A percentile compares a stretch with the other conserved stretches of the same genome.
phyloP scores from a whole-genome alignment of 1,140 invertebrate genomes.

The Gonatopus flavifemur region DNA sequence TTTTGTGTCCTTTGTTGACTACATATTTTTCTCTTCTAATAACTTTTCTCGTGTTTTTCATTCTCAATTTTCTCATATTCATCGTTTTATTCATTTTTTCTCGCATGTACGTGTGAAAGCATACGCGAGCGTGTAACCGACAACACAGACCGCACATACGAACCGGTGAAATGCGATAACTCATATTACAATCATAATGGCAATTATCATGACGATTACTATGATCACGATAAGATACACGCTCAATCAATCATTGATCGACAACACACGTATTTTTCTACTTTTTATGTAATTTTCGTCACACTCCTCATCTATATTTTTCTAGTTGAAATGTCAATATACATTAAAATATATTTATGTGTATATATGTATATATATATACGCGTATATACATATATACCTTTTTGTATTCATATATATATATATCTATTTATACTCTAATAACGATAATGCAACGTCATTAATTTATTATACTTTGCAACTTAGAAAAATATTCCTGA shows the following conservation, averaged over 20 bases:
- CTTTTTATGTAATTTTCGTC: constrained; percentile 33
- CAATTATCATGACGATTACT: not conserved
- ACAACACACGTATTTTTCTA: constrained; percentile 27
- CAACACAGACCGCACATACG: constrained; percentile 22
- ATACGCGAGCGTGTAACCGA: too few relatives aligned
- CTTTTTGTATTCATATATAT: too few relatives aligned
- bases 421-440: too few relatives aligned
- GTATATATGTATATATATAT: constrained; percentile 42
- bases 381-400: constrained; percentile 38
- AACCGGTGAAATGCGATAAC: constrained; percentile 11
- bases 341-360: constrained; percentile 43
- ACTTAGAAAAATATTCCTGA: constrained; percentile 58
- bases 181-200: not conserved
- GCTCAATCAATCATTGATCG: constrained; percentile 18
- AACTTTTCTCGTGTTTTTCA: too few relatives aligned
- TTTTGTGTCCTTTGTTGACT: too few relatives aligned
- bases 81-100: too few relatives aligned
- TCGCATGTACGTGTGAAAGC: too few relatives aligned
- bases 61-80: too few relatives aligned
- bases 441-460: constrained; percentile 58
- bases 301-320: constrained; percentile 43
- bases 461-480: constrained; percentile 58
- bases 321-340: constrained; percentile 55
- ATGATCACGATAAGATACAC: constrained; percentile 14
- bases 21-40: too few relatives aligned